Conservation (phyloP, 2,113 vertebrate species). For the Otis tarda region DNA sequence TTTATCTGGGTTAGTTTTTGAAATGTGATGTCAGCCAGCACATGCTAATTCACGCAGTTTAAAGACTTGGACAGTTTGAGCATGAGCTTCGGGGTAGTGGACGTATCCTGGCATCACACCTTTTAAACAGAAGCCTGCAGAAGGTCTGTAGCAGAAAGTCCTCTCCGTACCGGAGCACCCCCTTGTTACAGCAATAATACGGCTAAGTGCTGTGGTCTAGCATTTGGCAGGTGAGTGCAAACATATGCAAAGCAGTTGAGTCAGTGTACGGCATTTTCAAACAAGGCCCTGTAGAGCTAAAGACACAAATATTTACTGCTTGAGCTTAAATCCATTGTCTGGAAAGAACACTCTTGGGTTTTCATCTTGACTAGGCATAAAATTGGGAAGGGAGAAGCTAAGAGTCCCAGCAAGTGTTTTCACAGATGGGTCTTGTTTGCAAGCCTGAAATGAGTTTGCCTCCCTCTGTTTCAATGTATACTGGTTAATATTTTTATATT, state of each 20-base stretch:
- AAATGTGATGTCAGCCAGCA: not conserved
- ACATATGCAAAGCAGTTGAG: not conserved
- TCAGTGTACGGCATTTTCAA: not conserved
- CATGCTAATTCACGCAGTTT: not conserved
- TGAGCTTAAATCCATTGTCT: not conserved
- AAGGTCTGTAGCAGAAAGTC: not conserved
- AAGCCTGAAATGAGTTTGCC: not conserved
- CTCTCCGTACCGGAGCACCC: accelerated
- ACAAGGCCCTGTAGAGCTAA: not conserved
- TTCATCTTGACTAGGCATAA: not conserved
- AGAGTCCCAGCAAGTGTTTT: not conserved
- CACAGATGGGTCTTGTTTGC: not conserved
- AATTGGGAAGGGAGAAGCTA: not conserved
- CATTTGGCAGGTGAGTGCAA: not conserved
- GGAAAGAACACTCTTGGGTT: not conserved
- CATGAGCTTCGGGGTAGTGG: not conserved
- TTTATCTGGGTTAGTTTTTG: not conserved
- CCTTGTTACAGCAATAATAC: not conserved
- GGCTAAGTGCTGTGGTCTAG: not conserved
- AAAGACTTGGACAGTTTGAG: not conserved
- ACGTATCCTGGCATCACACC: not conserved
- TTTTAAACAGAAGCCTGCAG: not conserved
- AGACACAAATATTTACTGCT: not conserved
- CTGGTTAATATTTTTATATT: not conserved
- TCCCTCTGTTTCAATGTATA: not conserved